Percentiles rank a stretch among this genome's conserved stretches.
Conservation (phyloP, 2,797 vertebrate genomes). For the Acrocephalus scirpaceus region DNA sequence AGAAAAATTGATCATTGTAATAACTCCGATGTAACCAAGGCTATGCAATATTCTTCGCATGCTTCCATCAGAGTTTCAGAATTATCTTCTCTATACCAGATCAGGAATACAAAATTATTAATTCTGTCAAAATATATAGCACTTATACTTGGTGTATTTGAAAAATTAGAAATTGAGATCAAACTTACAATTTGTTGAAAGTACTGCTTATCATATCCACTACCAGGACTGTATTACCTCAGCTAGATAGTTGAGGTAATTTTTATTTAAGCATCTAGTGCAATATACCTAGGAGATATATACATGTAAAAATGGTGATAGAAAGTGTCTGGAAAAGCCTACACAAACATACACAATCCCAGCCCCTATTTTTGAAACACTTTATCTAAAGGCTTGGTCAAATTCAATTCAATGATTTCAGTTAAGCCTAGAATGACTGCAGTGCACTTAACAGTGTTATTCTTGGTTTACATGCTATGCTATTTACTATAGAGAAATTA, state of each 20-base stretch:
- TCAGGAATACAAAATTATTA: neutral
- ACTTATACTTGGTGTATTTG: neutral
- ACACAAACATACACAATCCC: accelerated
- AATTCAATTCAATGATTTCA: neutral
- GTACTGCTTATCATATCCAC: neutral
- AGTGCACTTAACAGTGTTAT: neutral
- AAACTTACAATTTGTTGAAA: neutral
- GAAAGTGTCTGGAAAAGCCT: neutral
- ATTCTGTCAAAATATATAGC: neutral
- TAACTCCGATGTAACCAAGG: neutral
- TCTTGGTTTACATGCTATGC: neutral
- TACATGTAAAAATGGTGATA: neutral
- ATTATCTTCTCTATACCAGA: neutral
- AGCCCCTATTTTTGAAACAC: neutral
- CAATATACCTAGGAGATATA: neutral
- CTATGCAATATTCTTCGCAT: neutral
- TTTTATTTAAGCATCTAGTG: neutral
- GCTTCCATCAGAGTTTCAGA: neutral
- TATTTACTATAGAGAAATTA: neutral
- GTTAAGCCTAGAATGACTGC: neutral
- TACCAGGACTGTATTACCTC: neutral
- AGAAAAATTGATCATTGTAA: neutral
- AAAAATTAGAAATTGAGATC: neutral
- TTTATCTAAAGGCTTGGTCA: neutral
- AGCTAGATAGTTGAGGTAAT: neutral